phyloP scores from a whole-genome alignment of 2,797 vertebrate species.

The Lithobates pipiens region DNA sequence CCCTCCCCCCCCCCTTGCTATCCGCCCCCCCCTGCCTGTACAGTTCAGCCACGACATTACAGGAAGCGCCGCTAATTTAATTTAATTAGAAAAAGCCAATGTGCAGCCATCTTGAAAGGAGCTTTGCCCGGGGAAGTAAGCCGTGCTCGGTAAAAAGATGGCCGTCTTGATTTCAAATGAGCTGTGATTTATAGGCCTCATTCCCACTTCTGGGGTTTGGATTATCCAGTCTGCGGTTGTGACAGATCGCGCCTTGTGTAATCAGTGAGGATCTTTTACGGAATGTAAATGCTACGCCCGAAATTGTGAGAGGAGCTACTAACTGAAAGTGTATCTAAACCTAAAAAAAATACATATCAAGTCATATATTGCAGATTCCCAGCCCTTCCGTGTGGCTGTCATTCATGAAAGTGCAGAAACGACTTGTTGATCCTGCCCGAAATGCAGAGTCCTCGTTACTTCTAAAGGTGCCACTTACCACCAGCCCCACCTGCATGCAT shows the following conservation, averaged over 20 bases:
- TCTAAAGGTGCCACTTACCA: too few species aligned
- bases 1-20: not conserved
- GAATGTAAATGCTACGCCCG: too few species aligned
- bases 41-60: not conserved
- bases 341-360: too few species aligned
- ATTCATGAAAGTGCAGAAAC: too few species aligned
- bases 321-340: too few species aligned
- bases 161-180: not conserved
- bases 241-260: not conserved
- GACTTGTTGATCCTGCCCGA: too few species aligned
- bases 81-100: constrained; percentile 18
- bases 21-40: not conserved
- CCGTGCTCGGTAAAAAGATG: not conserved
- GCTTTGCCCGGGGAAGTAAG: not conserved
- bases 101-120: constrained; percentile 31
- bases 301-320: too few species aligned
- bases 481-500: too few species aligned
- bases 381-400: too few species aligned
- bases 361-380: too few species aligned
- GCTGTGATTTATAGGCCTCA: not conserved
- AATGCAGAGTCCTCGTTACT: too few species aligned
- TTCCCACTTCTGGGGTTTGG: not conserved
- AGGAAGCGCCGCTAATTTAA: not conserved
- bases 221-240: not conserved
- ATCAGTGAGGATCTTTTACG: too few species aligned